Evolutionary conservation across 1,140 invertebrate genomes (phyloP).

Genomic region (Cydia amplana): DNA sequence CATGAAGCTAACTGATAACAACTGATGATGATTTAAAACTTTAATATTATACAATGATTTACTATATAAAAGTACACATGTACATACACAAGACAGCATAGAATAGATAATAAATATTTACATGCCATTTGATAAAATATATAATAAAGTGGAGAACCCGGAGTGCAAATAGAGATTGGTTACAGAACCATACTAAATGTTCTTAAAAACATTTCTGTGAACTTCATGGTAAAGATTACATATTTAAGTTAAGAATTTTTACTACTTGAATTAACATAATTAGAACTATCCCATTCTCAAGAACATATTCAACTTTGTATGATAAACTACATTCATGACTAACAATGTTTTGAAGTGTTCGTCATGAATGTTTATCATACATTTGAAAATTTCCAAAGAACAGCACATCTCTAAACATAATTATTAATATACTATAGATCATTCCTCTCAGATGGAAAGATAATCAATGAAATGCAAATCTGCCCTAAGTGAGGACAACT

Average conservation of each 20-base stretch:
- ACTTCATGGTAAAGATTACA: constrained; percentile 27
- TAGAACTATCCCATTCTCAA: neutral
- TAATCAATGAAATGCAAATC: constrained; percentile 12
- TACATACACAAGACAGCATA: constrained; percentile 22
- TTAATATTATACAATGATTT: constrained; percentile 16
- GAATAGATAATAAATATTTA: constrained; percentile 27
- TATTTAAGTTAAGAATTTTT: constrained; percentile 29
- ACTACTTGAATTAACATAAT: constrained; percentile 28
- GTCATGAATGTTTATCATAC: too few species aligned
- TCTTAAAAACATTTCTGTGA: constrained; percentile 17
- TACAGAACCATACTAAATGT: constrained; percentile 21
- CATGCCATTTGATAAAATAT: constrained; percentile 7
- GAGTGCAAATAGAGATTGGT: constrained; percentile 3
- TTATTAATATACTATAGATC: constrained; percentile 24
- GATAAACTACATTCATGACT: constrained; percentile 1
- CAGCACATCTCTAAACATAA: constrained; percentile 6
- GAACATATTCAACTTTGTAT: neutral
- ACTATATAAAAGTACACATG: constrained; percentile 22
- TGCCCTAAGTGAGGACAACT: neutral
- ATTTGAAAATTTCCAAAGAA: too few species aligned
- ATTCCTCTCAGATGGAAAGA: neutral
- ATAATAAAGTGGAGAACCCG: constrained; percentile 3
- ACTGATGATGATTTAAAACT: constrained; percentile 12
- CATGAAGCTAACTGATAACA: neutral
- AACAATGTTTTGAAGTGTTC: neutral